Evolutionary conservation across 2,888 invertebrate species (phyloP), one percentile per base, ranked within the genome.

Genomic region (Scaptomyza flava): DNA sequence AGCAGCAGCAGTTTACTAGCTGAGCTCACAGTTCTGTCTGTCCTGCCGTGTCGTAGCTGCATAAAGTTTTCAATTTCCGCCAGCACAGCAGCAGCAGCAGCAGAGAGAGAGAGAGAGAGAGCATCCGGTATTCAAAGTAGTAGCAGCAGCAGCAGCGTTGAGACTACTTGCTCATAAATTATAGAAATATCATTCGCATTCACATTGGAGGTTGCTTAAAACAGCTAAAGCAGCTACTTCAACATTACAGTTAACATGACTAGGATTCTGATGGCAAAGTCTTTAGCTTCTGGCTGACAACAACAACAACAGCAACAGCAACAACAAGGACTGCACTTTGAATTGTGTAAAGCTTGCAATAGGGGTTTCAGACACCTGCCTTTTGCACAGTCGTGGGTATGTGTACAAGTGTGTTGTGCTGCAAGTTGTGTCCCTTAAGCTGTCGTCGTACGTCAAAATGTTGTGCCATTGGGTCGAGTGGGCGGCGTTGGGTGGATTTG

Each of bases 361-460:
- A 20, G 9, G 11, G 52, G n/a, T 14, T 3, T 23, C 34, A 34
- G 23, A 56, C 42, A 38, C 62, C 33, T 30, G 43, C 42, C 38
- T 14, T 14, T 38, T 41, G 17, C 41, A 41, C 9, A 41, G 17
- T 12, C 31, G n/a, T 52, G 46, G 30, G 30, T 47, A 23, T 48
- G n/a, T 7, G 3, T 43, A 1, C 17, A 17, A 17, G 43, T 43
- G 27, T 45, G 23, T 43, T 23, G 48, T 14, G 14, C 46, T 42
- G 54, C 61, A 46, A 42, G 23, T 31, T 45, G 36, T 53, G 71
- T 70, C 43, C 60, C 47, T 33, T 41, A 54, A 46, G 52, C 45
- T 61, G 71, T 64, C 65, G 36, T 12, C 71, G 52, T 69, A 42
- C 62, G 54, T 68, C 68, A 68, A 61, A 61, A 68, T 70, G 53